Evolutionary conservation across 1,140 invertebrate species (phyloP), one percentile per base, ranked within the genome.

Genomic region (Drosophila lacertosa): DNA sequence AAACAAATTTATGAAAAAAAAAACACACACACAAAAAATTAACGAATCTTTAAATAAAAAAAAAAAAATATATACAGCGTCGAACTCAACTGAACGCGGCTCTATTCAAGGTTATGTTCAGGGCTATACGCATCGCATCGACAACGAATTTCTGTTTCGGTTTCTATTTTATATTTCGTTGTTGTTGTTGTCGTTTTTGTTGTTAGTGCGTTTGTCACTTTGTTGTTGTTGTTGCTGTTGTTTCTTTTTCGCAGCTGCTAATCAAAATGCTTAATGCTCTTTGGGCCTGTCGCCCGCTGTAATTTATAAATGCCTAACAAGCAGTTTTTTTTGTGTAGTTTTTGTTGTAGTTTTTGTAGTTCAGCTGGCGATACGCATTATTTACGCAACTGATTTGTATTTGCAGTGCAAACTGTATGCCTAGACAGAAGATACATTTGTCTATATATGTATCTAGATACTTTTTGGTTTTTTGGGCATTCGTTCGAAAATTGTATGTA

Each of bases 301-400:
- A 84, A 86, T 86, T 81, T 84, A 84, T 86, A 84, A 77, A 88
- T 76, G 68, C 68, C 72, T 54, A 74, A 78, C 65, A 59, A 79
- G 64, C 62, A 53, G 42, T 32, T 47, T 58, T 59, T 66, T 55
- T 22, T 35, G 18, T 40, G 26, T 26, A 22, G 20, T 32, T 24
- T 29, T 29, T 26, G 37, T 63, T 42, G 50, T 40, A 15, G 5
- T 60, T 26, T 18, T n/a, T n/a, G n/a, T n/a, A 32, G 50, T n/a
- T n/a, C 57, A 40, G 24, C 33, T 29, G 22, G 24, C 74, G 77
- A 81, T 75, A 88, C 82, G 82, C 82, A 88, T 88, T 88, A 88
- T 88, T 88, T 88, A 88, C 82, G 74, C 82, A 88, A 88, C 82
- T 88, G 82, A 88, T 88, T 88, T 75, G 77, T 88, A 78, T 88